Evolutionary conservation across 1,140 invertebrate species (phyloP).

Genomic region (Diplogasteroides magnus): DNA sequence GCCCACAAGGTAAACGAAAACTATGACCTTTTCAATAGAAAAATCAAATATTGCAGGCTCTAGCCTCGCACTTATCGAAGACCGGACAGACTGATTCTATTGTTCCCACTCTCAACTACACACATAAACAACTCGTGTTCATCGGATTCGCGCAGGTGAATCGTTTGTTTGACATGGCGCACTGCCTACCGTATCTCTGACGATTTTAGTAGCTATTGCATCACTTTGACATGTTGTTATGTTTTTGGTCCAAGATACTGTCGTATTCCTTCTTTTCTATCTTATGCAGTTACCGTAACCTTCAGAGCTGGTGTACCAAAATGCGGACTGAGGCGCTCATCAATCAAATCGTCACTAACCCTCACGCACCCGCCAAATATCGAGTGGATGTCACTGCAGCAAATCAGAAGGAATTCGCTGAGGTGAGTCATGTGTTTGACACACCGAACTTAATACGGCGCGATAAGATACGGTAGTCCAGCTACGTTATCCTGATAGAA

Average conservation of each 20-base stretch:
- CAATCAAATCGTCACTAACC: slow-evolving; percentile 68
- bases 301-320: slow-evolving; percentile 36
- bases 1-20: slow-evolving; percentile 56
- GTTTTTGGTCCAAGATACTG: not conserved
- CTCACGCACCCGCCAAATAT: slow-evolving; percentile 67
- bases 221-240: too few species aligned
- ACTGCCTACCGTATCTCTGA: too few species aligned
- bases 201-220: too few species aligned
- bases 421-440: too few species aligned
- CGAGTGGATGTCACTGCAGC: slow-evolving; percentile 74
- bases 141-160: slow-evolving; percentile 57
- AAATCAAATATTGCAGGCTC: slow-evolving; percentile 55
- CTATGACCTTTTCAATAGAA: too few species aligned
- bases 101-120: slow-evolving; percentile 48
- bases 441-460: too few species aligned
- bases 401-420: slow-evolving; percentile 78
- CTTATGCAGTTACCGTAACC: too few species aligned
- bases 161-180: too few species aligned
- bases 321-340: slow-evolving; percentile 24
- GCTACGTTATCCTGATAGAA: too few species aligned
- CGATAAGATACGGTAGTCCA: too few species aligned
- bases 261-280: too few species aligned
- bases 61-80: slow-evolving; percentile 49
- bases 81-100: slow-evolving; percentile 45
- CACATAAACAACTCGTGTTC: slow-evolving; percentile 56